phyloP scores from a whole-genome alignment of 2,797 vertebrate genomes.

The Hybognathus amarus region DNA sequence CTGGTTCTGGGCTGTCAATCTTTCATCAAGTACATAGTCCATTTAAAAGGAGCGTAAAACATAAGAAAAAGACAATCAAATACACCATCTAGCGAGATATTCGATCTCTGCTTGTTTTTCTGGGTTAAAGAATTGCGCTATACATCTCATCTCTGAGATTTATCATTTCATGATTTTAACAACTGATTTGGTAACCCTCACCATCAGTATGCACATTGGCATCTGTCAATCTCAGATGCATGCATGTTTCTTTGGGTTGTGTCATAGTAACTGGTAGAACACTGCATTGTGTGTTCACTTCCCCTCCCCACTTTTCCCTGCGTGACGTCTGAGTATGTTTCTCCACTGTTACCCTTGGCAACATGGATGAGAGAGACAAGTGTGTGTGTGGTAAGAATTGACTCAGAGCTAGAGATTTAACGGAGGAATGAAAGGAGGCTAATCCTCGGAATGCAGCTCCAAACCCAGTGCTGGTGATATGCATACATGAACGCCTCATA shows the following conservation, averaged over 20 bases:
- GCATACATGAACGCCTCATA: constrained; percentile 9
- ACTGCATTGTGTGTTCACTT: constrained; percentile 34
- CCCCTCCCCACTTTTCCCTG: constrained; percentile 48
- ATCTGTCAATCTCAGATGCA: background rate
- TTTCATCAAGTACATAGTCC: constrained; percentile 37
- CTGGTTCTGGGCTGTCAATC: constrained; percentile 43
- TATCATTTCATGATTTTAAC: background rate
- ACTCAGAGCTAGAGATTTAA: constrained; percentile 67
- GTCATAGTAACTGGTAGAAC: constrained; percentile 39
- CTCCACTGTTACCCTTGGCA: constrained; percentile 79
- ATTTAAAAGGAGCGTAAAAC: background rate
- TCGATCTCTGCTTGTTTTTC: background rate
- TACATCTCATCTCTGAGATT: background rate
- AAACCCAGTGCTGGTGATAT: constrained; percentile 14
- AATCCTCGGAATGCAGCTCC: constrained; percentile 54
- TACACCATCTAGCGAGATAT: background rate
- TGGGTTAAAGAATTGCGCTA: background rate
- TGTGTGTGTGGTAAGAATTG: constrained; percentile 68
- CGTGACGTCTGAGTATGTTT: constrained; percentile 72
- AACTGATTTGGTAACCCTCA: background rate
- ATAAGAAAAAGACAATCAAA: background rate
- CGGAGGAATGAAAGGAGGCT: constrained; percentile 64
- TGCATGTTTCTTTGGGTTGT: constrained; percentile 24
- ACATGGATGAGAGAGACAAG: constrained; percentile 74
- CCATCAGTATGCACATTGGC: background rate